A percentile compares a stretch with the other conserved stretches of the same genome.
phyloP scores from a whole-genome alignment of 2,797 vertebrate species.

The Falco columbarius region DNA sequence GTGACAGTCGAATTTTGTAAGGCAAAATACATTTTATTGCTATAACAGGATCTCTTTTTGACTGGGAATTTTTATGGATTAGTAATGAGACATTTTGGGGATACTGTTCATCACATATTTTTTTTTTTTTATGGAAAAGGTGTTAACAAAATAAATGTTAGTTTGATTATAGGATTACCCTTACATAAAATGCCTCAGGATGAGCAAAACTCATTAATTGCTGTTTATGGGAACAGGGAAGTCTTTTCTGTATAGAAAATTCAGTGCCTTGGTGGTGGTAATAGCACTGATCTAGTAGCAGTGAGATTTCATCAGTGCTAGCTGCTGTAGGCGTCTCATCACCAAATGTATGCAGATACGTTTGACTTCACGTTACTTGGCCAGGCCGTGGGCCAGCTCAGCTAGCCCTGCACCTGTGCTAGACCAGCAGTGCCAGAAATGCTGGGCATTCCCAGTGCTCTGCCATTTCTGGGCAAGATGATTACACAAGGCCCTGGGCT shows the following conservation, averaged over 20 bases:
- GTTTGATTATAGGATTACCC: background rate
- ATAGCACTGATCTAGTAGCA: background rate
- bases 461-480: background rate
- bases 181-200: background rate
- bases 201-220: background rate
- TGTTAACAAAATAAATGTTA: background rate
- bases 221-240: background rate
- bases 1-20: background rate
- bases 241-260: background rate
- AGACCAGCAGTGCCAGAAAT: background rate
- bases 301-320: background rate
- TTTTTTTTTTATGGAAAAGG: background rate
- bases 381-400: background rate
- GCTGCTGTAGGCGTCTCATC: background rate
- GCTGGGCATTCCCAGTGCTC: background rate
- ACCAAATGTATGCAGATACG: background rate
- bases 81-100: rapidly evolving
- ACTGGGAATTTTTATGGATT: background rate
- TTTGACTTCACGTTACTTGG: background rate
- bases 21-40: background rate
- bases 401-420: background rate
- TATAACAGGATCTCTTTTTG: background rate
- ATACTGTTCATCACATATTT: background rate
- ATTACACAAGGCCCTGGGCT: background rate
- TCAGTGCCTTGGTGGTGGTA: background rate